Conservation (phyloP, 2,113 vertebrate species). For the Hippolais icterina region DNA sequence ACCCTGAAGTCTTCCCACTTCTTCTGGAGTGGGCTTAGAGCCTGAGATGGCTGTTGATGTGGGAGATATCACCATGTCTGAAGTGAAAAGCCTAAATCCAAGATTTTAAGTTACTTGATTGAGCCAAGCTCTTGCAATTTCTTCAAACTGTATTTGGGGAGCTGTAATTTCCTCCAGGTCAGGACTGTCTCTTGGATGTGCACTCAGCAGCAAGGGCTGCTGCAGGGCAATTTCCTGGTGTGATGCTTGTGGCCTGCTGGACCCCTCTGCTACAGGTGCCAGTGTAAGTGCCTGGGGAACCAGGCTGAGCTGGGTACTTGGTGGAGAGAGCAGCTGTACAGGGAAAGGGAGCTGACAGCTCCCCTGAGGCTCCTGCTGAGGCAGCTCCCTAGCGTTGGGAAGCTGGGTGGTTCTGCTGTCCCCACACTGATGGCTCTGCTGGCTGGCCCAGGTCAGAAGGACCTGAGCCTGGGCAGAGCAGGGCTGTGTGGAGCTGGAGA, state of each 20-base stretch:
- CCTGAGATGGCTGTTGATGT: neutral
- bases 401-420: neutral
- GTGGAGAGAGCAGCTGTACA: neutral
- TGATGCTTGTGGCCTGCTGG: neutral
- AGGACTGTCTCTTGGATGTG: neutral
- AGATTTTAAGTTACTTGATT: neutral
- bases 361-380: neutral
- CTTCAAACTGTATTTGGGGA: neutral
- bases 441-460: neutral
- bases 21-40: neutral
- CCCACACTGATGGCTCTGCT: neutral
- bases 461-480: neutral
- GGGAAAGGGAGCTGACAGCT: neutral
- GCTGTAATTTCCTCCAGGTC: neutral
- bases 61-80: neutral
- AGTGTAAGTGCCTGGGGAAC: neutral
- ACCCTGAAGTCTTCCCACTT: neutral
- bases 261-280: rapidly evolving
- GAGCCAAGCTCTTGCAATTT: neutral
- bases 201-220: neutral
- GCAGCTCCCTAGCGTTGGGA: neutral
- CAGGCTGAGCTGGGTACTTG: rapidly evolving
- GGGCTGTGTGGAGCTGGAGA: neutral
- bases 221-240: neutral
- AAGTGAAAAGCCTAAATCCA: neutral